Conservation (phyloP, 2,888 invertebrate genomes). For the Cephus spinipes region DNA sequence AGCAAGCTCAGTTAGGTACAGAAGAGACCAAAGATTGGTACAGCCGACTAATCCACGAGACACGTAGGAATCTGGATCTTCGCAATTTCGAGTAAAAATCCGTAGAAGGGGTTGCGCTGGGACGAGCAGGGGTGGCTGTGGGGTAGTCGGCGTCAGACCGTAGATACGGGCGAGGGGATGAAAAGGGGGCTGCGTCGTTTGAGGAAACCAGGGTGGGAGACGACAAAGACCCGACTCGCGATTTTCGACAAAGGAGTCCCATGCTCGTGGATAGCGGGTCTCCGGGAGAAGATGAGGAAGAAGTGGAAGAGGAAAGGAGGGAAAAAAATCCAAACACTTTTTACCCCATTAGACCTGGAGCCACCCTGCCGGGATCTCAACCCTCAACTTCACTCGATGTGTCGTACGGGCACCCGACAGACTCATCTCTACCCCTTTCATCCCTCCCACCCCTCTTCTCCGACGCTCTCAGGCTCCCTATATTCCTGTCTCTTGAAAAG, state of each 20-base stretch:
- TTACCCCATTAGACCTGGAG: constrained; percentile 21
- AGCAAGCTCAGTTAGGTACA: too few relatives aligned
- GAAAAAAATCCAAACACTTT: constrained; percentile 27
- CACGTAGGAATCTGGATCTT: too few relatives aligned
- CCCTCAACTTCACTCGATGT: background rate
- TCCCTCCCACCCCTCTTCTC: background rate
- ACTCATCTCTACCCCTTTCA: background rate
- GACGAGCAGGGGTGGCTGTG: too few relatives aligned
- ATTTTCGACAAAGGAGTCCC: constrained; percentile 2
- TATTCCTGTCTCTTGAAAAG: constrained; percentile 29
- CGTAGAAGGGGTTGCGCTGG: too few relatives aligned
- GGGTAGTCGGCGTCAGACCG: too few relatives aligned
- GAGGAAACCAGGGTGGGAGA: background rate
- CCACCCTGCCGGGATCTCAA: constrained; percentile 18
- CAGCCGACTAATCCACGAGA: too few relatives aligned
- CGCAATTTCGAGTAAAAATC: too few relatives aligned
- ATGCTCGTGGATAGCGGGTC: background rate
- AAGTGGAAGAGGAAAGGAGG: background rate
- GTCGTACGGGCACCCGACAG: background rate
- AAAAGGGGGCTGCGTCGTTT: too few relatives aligned
- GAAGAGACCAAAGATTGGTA: too few relatives aligned
- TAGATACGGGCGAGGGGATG: too few relatives aligned
- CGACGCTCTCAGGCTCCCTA: background rate
- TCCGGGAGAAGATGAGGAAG: background rate
- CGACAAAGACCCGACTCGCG: background rate